A percentile compares a stretch with the other conserved stretches of the same genome.
Conservation (phyloP, 2,888 invertebrate genomes). For the Thecophora atra region DNA sequence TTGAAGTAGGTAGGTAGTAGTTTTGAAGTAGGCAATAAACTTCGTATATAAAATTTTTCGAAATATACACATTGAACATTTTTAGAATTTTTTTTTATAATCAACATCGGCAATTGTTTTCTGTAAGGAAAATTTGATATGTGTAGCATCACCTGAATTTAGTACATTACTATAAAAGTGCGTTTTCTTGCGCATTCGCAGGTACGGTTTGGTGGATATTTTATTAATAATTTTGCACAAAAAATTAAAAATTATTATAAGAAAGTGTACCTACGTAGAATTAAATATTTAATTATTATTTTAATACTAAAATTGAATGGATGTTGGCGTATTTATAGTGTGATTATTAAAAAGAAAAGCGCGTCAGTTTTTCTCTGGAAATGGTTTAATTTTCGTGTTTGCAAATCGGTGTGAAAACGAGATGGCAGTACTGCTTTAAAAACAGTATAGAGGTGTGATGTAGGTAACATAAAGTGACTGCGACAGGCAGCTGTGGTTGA, state of each 20-base stretch:
- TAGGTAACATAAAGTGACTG: background rate
- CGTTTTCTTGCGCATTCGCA: conserved; percentile 64
- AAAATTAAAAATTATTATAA: conserved; percentile 36
- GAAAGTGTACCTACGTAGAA: conserved; percentile 27
- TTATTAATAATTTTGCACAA: conserved; percentile 36
- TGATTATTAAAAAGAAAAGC: background rate
- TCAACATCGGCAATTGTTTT: no score
- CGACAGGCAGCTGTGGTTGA: conserved; percentile 20
- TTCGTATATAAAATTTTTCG: no score
- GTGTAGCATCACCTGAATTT: conserved; percentile 38
- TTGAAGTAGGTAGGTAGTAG: no score
- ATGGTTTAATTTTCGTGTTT: conserved; percentile 1
- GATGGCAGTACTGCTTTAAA: background rate
- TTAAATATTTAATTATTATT: background rate
- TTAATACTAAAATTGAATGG: background rate
- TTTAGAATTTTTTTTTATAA: no score
- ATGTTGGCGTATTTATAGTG: background rate
- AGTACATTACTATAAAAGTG: conserved; percentile 58
- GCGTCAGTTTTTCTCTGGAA: background rate
- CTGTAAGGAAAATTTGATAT: no score
- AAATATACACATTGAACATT: no score
- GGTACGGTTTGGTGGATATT: conserved; percentile 51
- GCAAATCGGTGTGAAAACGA: background rate
- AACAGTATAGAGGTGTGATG: conserved; percentile 10
- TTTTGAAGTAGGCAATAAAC: no score